Percentiles rank a stretch among this genome's conserved stretches.
Evolutionary conservation across 30 jellyfish, hydroid and myxozoan species (phyloP).

Genomic region (Aurelia aurita): DNA sequence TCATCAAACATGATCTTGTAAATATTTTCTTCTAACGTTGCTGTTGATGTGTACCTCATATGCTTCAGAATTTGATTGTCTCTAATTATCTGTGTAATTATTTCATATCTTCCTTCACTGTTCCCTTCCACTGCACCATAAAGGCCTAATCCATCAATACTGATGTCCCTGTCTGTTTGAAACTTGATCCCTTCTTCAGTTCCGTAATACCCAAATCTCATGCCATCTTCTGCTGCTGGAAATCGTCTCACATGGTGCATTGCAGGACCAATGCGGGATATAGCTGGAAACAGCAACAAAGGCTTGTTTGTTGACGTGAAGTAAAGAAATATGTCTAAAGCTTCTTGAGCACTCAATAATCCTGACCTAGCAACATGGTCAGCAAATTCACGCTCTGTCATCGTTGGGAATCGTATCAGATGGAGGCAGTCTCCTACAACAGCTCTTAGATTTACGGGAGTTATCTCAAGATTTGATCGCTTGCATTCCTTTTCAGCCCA

Average conservation of each 20-base stretch:
- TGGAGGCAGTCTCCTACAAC: conserved; percentile 68
- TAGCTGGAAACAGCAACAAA: conserved; percentile 51
- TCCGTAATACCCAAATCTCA: conserved; percentile 82
- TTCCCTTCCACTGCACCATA: conserved; percentile 83
- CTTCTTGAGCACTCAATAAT: conserved; percentile 64
- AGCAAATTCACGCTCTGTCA: conserved; percentile 83
- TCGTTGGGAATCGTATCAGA: conserved; percentile 72
- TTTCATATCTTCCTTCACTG: conserved; percentile 77
- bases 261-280: conserved; percentile 78
- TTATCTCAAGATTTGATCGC: conserved; percentile 26
- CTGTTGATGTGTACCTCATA: conserved; percentile 74
- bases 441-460: conserved; percentile 39
- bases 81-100: conserved; percentile 62
- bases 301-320: conserved; percentile 77
- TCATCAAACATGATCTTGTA: conserved; percentile 80
- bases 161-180: conserved; percentile 69
- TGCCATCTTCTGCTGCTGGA: conserved; percentile 86
- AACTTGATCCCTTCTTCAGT: conserved; percentile 80
- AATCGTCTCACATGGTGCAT: conserved; percentile 81
- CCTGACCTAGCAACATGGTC: conserved; percentile 82
- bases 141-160: conserved; percentile 75
- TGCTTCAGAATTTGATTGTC: conserved; percentile 76
- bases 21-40: conserved; percentile 60
- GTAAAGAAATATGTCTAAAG: conserved; percentile 59
- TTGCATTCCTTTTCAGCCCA: conserved; percentile 82